Percentiles rank a stretch among this genome's conserved stretches.
Evolutionary conservation across 2,113 vertebrate genomes (phyloP).

Genomic region (Gadus chalcogrammus): DNA sequence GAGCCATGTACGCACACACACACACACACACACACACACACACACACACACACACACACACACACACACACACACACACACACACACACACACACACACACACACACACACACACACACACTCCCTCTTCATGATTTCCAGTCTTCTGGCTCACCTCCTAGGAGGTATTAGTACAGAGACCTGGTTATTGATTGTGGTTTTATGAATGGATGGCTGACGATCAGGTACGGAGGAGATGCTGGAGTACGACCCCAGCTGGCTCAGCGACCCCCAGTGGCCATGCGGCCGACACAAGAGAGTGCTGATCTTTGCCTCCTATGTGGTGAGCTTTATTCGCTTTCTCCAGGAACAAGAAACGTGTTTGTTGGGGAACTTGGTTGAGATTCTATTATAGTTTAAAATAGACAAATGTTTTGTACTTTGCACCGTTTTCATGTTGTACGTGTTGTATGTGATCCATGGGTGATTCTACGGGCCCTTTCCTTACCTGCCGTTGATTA

Average conservation of each 20-base stretch:
- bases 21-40: neutral
- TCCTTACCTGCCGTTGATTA: too few species aligned
- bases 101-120: neutral
- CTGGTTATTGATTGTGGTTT: neutral
- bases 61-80: neutral
- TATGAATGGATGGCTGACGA: neutral
- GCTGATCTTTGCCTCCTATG: constrained; percentile 95
- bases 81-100: neutral
- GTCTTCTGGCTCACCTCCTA: neutral
- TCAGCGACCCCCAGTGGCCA: constrained; percentile 96
- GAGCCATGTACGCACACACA: constrained; percentile 74
- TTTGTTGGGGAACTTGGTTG: neutral
- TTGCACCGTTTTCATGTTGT: neutral
- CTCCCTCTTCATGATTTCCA: neutral
- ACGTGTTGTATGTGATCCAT: too few species aligned
- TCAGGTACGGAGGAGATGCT: constrained; percentile 76
- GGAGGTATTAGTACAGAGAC: neutral
- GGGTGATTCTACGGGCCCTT: too few species aligned
- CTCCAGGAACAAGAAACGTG: neutral
- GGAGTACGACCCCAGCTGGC: constrained; percentile 92
- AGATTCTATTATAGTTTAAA: neutral
- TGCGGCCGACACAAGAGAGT: constrained; percentile 97
- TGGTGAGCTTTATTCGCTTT: constrained; percentile 74
- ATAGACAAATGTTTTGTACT: neutral
- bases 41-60: too few species aligned